phyloP scores from a whole-genome alignment of 2,888 invertebrate species.

The Cephus runcator region DNA sequence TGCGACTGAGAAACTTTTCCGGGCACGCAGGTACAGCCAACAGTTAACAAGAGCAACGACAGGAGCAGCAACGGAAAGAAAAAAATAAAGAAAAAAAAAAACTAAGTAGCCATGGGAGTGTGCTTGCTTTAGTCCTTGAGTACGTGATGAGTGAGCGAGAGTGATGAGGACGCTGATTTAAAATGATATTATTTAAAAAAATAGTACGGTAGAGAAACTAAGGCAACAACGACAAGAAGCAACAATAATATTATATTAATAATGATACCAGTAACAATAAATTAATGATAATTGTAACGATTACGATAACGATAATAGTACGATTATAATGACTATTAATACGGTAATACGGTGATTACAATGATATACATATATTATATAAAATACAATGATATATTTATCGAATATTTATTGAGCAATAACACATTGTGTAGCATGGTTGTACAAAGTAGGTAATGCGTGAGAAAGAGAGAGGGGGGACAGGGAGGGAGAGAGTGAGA shows the following conservation, averaged over 20 bases:
- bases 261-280: slow-evolving; percentile 27
- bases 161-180: background rate
- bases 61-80: background rate
- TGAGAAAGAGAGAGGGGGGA: slow-evolving; percentile 9
- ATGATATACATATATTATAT: slow-evolving; percentile 53
- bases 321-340: slow-evolving; percentile 39
- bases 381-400: slow-evolving; percentile 62
- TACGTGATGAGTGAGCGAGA: background rate
- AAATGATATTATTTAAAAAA: slow-evolving; percentile 2
- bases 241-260: slow-evolving; percentile 17
- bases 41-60: background rate
- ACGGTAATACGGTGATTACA: slow-evolving; percentile 42
- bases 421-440: slow-evolving; percentile 52
- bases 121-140: background rate
- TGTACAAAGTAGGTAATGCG: slow-evolving; percentile 58
- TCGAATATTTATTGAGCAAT: slow-evolving; percentile 62
- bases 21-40: background rate
- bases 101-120: background rate
- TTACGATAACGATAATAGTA: slow-evolving; percentile 44
- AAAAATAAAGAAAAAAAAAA: background rate
- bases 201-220: slow-evolving; percentile 17
- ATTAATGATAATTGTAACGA: slow-evolving; percentile 32
- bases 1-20: background rate
- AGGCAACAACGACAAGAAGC: slow-evolving; percentile 31
- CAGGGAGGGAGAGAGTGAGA: slow-evolving; percentile 15